Base-by-base conservation (phyloP, 2,888 invertebrate genomes). In the Omphaloscelis lunosa region DNA sequence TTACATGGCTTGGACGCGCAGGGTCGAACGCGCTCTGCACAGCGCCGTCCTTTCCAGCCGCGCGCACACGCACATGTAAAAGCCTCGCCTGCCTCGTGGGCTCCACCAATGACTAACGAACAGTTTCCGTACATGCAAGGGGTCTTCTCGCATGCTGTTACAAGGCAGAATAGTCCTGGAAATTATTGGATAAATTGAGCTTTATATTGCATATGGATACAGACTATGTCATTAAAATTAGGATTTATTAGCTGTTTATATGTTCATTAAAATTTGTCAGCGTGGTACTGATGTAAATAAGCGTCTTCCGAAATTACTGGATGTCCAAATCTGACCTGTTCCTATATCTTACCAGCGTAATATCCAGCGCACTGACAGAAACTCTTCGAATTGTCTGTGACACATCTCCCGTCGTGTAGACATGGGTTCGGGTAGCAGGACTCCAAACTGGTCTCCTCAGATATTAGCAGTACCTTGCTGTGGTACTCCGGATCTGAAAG, bases 391-490 rank as follows among this genome's bases (percentile, higher is more conserved):
- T 97, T 97, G 67, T 97, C 97, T 4, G 96, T 92, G 12, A 97
- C 94, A 91, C 98, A 98, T 88, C 97, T 97, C 0, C 98, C 98
- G 20, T 97, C 97, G 91, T 98, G 97, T 80, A 97, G 94, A 89
- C 98, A 98, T 0, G 98, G 98, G 93, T 98, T 98, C 0, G 98
- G 98, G 70, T 97, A 96, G 92, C 98, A 98, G 0, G 98, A 97
- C 90, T 98, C 98, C 66, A 98, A 94, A 79, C 93, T 96, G 45
- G 96, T 96, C 73, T 97, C 97, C 63, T 97, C 97, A 1, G 97
- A 93, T 41, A 97, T 96, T 68, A 97, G 95, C 72, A 98, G 93
- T 75, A 98, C 93, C 93, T 98, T 98, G 84, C 94, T 96, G 91
- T 97, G 97, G 92, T 97, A 98, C 81, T 97, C 97, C 20, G 97